Evolutionary conservation across 1,140 invertebrate species (phyloP).

Genomic region (Aphelenchoides avenae): DNA sequence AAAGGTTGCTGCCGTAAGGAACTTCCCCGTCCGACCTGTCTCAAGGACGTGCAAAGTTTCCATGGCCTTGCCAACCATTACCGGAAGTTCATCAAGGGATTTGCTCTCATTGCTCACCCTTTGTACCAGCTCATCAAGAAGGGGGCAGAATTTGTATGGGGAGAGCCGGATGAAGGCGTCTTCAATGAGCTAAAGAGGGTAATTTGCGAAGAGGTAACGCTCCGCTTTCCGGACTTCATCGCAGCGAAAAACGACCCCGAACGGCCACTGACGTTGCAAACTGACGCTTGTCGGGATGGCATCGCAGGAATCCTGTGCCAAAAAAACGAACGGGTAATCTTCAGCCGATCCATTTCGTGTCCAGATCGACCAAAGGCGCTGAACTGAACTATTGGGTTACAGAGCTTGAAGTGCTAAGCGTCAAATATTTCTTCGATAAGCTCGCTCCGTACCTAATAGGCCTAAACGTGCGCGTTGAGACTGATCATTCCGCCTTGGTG

Average conservation of each 20-base stretch:
- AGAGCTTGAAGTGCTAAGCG: conserved; percentile 24
- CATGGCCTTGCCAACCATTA: conserved; percentile 20
- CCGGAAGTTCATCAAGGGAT: conserved; percentile 20
- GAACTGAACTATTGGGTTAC: conserved; percentile 15
- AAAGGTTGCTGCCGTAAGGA: conserved; percentile 8
- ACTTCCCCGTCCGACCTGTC: neutral
- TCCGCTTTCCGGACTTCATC: conserved; percentile 27
- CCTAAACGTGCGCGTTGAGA: conserved; percentile 1
- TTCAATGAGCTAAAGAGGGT: conserved; percentile 32
- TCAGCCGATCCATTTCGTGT: conserved; percentile 7
- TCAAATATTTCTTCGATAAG: conserved; percentile 16
- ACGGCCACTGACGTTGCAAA: conserved; percentile 31
- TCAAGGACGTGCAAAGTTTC: conserved; percentile 21
- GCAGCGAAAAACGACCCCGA: conserved; percentile 7
- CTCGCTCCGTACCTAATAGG: conserved; percentile 7
- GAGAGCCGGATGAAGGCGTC: conserved; percentile 10
- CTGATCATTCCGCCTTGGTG: conserved; percentile 19
- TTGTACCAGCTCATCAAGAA: conserved; percentile 18
- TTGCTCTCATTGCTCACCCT: conserved; percentile 21
- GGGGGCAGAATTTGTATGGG: conserved; percentile 9
- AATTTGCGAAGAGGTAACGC: conserved; percentile 17
- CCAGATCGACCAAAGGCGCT: neutral
- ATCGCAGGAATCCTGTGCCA: conserved; percentile 39
- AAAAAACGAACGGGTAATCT: conserved; percentile 25
- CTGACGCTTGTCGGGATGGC: conserved; percentile 27